Evolutionary conservation across 2,888 invertebrate species (phyloP).

Genomic region (Augiades crinisus): DNA sequence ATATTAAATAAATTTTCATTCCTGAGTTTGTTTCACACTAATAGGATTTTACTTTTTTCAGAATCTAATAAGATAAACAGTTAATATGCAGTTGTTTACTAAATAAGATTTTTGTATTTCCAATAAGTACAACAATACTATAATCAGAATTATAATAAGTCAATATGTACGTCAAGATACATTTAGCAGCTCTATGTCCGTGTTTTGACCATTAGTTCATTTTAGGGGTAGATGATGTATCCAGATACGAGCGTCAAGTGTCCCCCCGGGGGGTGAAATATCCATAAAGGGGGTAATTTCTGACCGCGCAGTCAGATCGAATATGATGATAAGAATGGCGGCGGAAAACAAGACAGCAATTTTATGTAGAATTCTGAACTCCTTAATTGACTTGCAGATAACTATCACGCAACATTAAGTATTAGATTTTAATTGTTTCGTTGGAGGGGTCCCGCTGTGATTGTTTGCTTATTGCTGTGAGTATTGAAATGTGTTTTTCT

Average conservation of each 20-base stretch:
- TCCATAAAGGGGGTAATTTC: constrained; percentile 77
- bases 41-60: too few relatives aligned
- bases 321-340: constrained; percentile 61
- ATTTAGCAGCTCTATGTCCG: constrained; percentile 45
- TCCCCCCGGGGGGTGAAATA: constrained; percentile 76
- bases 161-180: constrained; percentile 35
- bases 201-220: constrained; percentile 69
- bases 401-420: constrained; percentile 63
- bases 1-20: too few relatives aligned
- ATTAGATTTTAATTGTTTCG: constrained; percentile 69
- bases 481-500: not conserved
- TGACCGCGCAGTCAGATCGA: constrained; percentile 75
- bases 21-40: too few relatives aligned
- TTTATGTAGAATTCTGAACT: constrained; percentile 70
- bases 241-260: constrained; percentile 78
- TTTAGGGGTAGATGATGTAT: constrained; percentile 79
- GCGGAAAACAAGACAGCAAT: constrained; percentile 77
- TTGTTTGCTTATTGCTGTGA: constrained; percentile 37
- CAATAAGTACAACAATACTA: too few relatives aligned
- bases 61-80: too few relatives aligned
- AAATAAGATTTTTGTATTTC: too few relatives aligned
- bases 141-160: too few relatives aligned
- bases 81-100: too few relatives aligned
- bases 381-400: constrained; percentile 76
- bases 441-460: constrained; percentile 41